Evolutionary conservation across 2,888 invertebrate species (phyloP).

Genomic region (Leptopilina drosophilae): DNA sequence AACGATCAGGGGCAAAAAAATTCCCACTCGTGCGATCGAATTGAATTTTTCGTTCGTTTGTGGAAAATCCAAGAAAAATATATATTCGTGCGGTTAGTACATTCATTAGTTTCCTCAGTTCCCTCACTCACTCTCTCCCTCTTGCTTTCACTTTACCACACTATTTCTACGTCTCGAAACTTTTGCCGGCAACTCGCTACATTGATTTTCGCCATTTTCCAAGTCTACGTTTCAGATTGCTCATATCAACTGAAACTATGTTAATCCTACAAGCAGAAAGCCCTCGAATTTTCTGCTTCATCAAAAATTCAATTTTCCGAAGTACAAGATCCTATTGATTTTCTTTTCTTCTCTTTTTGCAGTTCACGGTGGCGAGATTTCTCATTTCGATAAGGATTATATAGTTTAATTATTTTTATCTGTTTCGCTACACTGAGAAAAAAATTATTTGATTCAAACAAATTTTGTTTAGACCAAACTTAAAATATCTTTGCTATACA

Average conservation of each 20-base stretch:
- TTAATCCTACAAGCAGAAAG: not conserved
- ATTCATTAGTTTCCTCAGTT: conserved; percentile 18
- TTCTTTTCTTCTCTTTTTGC: not conserved
- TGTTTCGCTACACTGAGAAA: too few species aligned
- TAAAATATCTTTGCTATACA: too few species aligned
- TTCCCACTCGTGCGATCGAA: too few species aligned
- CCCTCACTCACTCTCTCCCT: too few species aligned
- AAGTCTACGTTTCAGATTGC: conserved; percentile 8
- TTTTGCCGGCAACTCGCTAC: conserved; percentile 27
- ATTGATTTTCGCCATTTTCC: conserved; percentile 31
- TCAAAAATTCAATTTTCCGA: conserved; percentile 4
- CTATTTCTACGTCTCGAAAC: conserved; percentile 18
- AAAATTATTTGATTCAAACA: too few species aligned
- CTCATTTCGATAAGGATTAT: not conserved
- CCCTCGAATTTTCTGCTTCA: conserved; percentile 6
- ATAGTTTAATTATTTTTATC: too few species aligned
- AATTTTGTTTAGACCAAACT: too few species aligned
- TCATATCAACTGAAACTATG: conserved; percentile 9
- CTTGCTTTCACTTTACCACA: not conserved
- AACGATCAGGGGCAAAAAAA: too few species aligned
- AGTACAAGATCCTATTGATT: not conserved
- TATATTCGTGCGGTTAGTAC: conserved; percentile 22
- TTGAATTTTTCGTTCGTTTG: not conserved
- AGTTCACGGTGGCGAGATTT: not conserved
- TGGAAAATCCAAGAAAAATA: not conserved